phyloP scores from a whole-genome alignment of 2,113 vertebrate genomes.

The Myotis davidii region DNA sequence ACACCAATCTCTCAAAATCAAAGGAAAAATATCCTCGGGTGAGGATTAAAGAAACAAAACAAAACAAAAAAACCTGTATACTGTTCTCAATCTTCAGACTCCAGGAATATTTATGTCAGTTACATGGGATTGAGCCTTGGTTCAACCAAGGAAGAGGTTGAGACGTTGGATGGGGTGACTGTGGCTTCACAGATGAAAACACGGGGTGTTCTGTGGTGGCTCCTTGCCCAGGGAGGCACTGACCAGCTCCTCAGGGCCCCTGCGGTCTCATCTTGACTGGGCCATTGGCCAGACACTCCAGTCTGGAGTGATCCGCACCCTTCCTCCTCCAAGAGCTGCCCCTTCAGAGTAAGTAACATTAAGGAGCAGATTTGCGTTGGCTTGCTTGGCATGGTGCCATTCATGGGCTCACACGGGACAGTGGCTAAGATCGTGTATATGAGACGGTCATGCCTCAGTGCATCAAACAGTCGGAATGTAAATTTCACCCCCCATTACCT shows the following conservation, averaged over 20 bases:
- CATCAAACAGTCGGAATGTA: neutral
- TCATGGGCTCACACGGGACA: neutral
- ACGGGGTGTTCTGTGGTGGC: neutral
- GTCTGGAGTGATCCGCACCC: rapidly evolving
- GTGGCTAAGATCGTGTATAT: neutral
- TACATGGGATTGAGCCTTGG: neutral
- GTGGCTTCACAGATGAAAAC: neutral
- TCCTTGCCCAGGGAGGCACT: rapidly evolving
- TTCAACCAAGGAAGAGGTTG: slow-evolving; percentile 10
- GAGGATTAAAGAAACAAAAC: no score
- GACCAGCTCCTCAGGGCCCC: rapidly evolving
- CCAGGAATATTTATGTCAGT: neutral
- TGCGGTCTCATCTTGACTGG: neutral
- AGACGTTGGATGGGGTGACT: neutral
- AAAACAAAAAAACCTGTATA: neutral
- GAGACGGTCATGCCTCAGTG: neutral
- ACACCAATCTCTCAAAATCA: no score
- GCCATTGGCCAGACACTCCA: neutral
- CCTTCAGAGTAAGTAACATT: neutral
- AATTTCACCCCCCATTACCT: neutral
- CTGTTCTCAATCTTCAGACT: neutral
- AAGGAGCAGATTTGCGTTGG: neutral
- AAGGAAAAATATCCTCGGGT: no score
- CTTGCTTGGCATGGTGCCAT: neutral
- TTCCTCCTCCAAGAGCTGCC: neutral